These are phyloP conservation scores for Drosophila subquinaria DNA, from an alignment of 2,888 invertebrate species.

Conservation along the genomic window DNA sequence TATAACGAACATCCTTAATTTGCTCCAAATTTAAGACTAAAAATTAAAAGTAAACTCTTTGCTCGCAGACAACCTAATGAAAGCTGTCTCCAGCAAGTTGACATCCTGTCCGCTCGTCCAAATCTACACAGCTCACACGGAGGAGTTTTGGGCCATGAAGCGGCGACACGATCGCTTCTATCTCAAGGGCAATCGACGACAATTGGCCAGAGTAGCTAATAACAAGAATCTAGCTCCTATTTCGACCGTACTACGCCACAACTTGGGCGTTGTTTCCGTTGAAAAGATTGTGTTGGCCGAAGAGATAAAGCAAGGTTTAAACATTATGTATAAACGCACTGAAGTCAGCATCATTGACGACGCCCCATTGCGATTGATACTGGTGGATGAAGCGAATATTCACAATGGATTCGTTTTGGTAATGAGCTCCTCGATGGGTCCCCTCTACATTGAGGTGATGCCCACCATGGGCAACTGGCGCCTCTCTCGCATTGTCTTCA, in stretches of 20 bases:
- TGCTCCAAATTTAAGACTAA: no score
- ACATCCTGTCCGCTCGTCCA: conserved; percentile 49
- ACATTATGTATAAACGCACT: conserved; percentile 16
- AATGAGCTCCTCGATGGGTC: background rate
- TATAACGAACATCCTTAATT: no score
- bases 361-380: background rate
- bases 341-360: background rate
- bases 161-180: conserved; percentile 30
- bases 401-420: conserved; percentile 13
- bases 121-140: conserved; percentile 58
- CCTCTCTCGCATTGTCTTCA: background rate
- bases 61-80: conserved; percentile 49
- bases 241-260: conserved; percentile 28
- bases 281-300: conserved; percentile 35
- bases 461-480: conserved; percentile 47
- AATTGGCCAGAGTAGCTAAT: background rate
- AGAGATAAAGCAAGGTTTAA: fast-evolving
- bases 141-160: conserved; percentile 13
- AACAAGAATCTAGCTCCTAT: no score
- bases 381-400: background rate
- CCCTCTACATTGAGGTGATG: conserved; percentile 20
- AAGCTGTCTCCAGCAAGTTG: conserved; percentile 20
- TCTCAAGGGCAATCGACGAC: background rate
- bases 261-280: conserved; percentile 30
- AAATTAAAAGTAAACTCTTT: background rate